Conservation (phyloP, 2,797 vertebrate genomes). For the Myotis findleyi region DNA sequence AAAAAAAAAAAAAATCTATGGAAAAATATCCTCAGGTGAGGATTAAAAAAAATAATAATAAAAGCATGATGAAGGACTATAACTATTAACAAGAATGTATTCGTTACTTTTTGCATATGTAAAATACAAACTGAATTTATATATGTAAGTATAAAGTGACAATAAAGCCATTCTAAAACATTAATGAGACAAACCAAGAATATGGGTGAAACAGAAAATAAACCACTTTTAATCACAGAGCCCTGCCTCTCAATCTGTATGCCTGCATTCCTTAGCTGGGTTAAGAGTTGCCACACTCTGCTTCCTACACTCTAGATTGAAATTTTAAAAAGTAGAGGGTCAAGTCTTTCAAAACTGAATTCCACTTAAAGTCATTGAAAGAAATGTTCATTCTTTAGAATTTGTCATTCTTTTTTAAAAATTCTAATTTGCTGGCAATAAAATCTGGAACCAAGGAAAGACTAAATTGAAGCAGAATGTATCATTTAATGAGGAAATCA, state of each 20-base stretch:
- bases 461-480: background rate
- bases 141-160: background rate
- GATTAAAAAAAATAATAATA: too few species aligned
- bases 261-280: background rate
- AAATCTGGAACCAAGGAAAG: background rate
- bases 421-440: constrained; percentile 7
- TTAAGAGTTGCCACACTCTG: background rate
- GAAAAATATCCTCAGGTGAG: too few species aligned
- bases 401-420: constrained; percentile 8
- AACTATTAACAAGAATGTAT: background rate
- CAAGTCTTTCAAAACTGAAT: constrained; percentile 25
- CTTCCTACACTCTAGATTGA: background rate
- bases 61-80: background rate
- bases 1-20: too few species aligned
- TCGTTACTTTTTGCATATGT: background rate
- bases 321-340: background rate
- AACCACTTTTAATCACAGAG: background rate
- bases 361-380: background rate
- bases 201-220: background rate
- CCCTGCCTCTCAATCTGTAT: too few species aligned
- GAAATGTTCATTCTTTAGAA: background rate
- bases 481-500: background rate
- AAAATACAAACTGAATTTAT: background rate
- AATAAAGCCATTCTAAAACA: background rate
- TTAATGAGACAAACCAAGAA: background rate